A percentile compares a stretch with the other conserved stretches of the same genome.
Conservation (phyloP, 2,888 invertebrate genomes). For the Aphodius granarius region DNA sequence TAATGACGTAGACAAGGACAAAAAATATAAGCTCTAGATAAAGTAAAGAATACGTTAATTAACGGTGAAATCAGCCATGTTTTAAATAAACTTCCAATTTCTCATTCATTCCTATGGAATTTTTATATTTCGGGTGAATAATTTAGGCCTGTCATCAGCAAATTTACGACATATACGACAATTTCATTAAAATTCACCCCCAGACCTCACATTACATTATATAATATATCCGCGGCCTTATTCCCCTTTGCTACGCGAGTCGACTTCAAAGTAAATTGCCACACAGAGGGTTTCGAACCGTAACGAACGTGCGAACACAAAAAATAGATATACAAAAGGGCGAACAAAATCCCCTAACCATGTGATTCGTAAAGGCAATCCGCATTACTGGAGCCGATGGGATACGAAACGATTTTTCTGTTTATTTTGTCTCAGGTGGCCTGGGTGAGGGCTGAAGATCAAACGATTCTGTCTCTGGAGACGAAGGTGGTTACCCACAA, state of each 20-base stretch:
- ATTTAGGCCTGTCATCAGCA: not conserved
- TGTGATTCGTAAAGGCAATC: not conserved
- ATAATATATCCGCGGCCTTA: not conserved
- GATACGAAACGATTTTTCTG: not conserved
- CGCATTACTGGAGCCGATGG: not conserved
- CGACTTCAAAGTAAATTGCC: not conserved
- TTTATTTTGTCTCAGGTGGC: constrained; percentile 67
- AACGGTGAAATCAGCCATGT: no score
- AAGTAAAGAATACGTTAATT: no score
- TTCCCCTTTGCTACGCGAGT: not conserved
- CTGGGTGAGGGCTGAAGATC: constrained; percentile 87
- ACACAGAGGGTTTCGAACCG: no score
- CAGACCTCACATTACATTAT: not conserved
- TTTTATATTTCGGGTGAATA: not conserved
- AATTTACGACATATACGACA: not conserved
- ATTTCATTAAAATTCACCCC: not conserved
- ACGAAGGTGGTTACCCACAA: constrained; percentile 84
- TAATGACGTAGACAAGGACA: no score
- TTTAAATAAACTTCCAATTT: no score
- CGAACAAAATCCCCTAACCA: not conserved
- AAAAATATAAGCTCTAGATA: no score
- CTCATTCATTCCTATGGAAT: not conserved
- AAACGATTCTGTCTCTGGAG: constrained; percentile 83
- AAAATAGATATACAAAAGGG: not conserved
- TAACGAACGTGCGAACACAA: not conserved